Conservation (phyloP, 2,113 vertebrate species). For the Calidris pugnax region DNA sequence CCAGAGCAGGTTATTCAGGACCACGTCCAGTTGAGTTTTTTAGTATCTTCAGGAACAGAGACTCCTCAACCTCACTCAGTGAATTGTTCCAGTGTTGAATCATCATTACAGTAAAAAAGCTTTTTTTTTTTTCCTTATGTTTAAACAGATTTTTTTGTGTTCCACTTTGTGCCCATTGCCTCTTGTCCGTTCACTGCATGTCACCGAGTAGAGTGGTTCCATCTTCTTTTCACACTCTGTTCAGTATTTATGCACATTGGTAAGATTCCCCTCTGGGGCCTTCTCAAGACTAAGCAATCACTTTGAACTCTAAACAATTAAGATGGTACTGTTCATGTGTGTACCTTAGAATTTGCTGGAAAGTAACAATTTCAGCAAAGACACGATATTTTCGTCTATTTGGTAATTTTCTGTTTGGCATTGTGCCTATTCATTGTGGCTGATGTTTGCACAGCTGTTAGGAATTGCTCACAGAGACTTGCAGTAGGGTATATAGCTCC, state of each 20-base stretch:
- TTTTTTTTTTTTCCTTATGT: neutral
- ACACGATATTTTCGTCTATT: neutral
- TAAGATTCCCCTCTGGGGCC: neutral
- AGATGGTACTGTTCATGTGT: neutral
- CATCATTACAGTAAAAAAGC: neutral
- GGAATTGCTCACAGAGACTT: neutral
- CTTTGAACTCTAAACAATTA: neutral
- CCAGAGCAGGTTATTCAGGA: neutral
- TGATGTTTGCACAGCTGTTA: neutral
- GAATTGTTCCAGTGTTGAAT: neutral
- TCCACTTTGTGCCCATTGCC: neutral
- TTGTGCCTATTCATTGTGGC: neutral
- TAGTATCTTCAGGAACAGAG: neutral
- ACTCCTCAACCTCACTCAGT: neutral
- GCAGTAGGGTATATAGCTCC: neutral
- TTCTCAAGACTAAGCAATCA: neutral
- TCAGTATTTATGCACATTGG: neutral
- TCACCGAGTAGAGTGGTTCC: neutral
- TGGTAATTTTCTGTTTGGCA: neutral
- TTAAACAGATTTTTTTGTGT: neutral
- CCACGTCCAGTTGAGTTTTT: neutral
- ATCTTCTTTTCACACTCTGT: neutral
- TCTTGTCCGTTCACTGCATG: neutral
- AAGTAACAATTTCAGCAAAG: neutral
- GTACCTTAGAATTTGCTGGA: neutral